A percentile compares a stretch with the other conserved stretches of the same genome.
Evolutionary conservation across 2,888 invertebrate genomes (phyloP).

Genomic region (Dioctria rufipes): DNA sequence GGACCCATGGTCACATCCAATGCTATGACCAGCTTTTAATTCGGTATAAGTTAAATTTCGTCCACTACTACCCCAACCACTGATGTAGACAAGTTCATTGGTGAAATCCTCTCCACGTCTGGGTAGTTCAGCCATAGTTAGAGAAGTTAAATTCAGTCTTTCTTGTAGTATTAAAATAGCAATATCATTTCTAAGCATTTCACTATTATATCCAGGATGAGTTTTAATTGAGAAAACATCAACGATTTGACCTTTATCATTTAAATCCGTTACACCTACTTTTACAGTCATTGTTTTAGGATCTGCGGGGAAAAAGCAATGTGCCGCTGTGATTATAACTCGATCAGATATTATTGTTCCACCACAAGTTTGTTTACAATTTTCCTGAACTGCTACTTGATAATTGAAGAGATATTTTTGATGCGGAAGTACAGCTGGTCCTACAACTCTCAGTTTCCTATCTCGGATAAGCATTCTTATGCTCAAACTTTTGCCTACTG

Average conservation of each 20-base stretch:
- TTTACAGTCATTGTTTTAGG: conserved; percentile 9
- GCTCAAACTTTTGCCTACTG: not conserved
- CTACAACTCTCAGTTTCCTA: not conserved
- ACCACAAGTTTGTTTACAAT: conserved; percentile 38
- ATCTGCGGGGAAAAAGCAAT: not conserved
- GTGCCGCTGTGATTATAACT: conserved; percentile 30
- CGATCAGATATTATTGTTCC: conserved; percentile 34
- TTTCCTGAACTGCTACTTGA: conserved; percentile 13
- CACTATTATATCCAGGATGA: not conserved
- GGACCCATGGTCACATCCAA: not conserved
- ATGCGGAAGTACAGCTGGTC: conserved; percentile 2
- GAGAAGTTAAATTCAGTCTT: not conserved
- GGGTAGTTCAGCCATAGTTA: conserved; percentile 13
- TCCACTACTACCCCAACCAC: conserved; percentile 8
- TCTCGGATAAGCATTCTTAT: not conserved
- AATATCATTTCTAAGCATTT: not conserved
- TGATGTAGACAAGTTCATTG: not conserved
- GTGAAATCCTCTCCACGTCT: not conserved
- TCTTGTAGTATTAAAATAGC: conserved; percentile 20
- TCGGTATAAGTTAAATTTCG: not conserved
- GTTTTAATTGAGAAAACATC: conserved; percentile 5
- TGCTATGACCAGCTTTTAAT: not conserved
- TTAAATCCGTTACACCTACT: conserved; percentile 14
- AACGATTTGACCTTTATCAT: not conserved
- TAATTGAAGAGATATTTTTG: conserved; percentile 14